These are phyloP conservation scores for Urocolius indicus DNA, from an alignment of 2,113 vertebrate species.

Conservation along the genomic window DNA sequence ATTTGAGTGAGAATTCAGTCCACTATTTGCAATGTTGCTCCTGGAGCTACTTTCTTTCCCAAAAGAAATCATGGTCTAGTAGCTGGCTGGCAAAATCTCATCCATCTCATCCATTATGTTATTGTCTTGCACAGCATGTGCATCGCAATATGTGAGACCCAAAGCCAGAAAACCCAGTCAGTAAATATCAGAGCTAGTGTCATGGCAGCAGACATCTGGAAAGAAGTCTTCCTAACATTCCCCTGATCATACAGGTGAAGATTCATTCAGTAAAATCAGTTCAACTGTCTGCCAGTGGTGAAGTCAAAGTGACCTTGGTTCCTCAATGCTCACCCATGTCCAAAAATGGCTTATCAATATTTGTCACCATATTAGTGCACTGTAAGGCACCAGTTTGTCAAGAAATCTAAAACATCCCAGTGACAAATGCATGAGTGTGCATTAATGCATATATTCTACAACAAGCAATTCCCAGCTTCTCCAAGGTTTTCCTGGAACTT, in stretches of 20 bases:
- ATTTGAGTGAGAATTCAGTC: background rate
- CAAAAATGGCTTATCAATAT: background rate
- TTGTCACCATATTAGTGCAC: background rate
- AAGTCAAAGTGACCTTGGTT: background rate
- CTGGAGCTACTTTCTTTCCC: background rate
- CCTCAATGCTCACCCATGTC: background rate
- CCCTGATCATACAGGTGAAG: background rate
- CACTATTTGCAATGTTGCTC: background rate
- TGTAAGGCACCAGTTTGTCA: background rate
- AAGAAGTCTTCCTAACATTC: background rate
- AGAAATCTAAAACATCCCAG: background rate
- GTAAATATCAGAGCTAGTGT: fast-evolving
- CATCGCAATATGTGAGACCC: background rate
- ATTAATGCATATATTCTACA: background rate
- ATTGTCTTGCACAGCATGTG: background rate
- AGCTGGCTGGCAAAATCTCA: background rate
- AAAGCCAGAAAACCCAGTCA: background rate
- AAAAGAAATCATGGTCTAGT: background rate
- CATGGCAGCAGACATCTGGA: fast-evolving
- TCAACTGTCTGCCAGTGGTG: background rate
- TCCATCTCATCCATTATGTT: background rate
- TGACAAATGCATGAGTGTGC: background rate
- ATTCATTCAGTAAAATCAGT: background rate
- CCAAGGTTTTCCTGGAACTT: background rate
- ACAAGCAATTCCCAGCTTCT: background rate